Base-by-base conservation (phyloP, 2,888 invertebrate genomes). In the Cosmia pyralina region DNA sequence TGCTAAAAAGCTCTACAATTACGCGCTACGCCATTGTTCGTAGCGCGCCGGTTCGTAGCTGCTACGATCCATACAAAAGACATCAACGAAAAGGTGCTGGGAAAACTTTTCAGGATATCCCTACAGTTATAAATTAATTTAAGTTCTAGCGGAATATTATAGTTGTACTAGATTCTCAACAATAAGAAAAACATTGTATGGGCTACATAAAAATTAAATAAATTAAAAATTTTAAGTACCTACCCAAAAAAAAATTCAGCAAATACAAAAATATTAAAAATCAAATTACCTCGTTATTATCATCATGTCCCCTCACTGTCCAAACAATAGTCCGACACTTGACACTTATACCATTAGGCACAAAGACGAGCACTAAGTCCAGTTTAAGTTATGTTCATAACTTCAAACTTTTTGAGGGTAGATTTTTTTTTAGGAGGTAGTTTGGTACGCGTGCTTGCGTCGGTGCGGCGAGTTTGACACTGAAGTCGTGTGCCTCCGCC, bases 271-370 rank as follows among this genome's bases (percentile, higher is more conserved):
- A 53, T 63, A 53, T 38, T 11, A 66, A 57, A 72, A 71, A 38
- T 17, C 1, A 46, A 81, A 81, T 89, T 90, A 94, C 94, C 93
- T 93, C 83, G 90, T 88, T 89, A 94, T 90, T 91, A 93, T 93
- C 76, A 82, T 92, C 74, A 81, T 81, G 59, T 72, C 88, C 83
- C 89, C 90, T 89, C 92, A 90, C 89, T 88, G 85, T 90, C 87
- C 91, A 91, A 87, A 72, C 83, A 81, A 84, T 65, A 88, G 87
- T 89, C 82, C 83, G 87, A 88, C 92, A 93, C 93, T 85, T 86
- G 58, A 74, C 93, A 93, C 93, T 86, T 90, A 88, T 91, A 91
- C 85, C 91, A 93, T 92, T 87, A 87, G 89, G 89, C 92, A 93
- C 93, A 89, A 90, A 90, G 88, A 87, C 87, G 79, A 84, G 87